Evolutionary conservation across 2,888 invertebrate genomes (phyloP).

Genomic region (Molorchus minor): DNA sequence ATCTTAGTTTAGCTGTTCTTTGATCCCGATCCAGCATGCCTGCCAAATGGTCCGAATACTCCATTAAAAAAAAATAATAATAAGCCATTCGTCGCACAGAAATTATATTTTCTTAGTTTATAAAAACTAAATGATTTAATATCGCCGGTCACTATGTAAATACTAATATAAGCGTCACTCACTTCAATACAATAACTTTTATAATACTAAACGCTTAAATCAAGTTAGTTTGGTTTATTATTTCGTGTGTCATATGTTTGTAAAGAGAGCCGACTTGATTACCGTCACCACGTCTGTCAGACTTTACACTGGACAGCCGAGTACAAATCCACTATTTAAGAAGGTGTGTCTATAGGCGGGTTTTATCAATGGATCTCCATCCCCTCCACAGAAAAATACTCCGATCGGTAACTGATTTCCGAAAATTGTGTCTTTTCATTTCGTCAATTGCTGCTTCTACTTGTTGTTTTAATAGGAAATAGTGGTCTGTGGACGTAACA

Average conservation of each 20-base stretch:
- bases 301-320: conserved; percentile 41
- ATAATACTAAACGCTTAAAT: conserved; percentile 2
- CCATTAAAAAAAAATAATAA: conserved; percentile 14
- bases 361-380: conserved; percentile 40
- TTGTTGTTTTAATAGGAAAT: conserved; percentile 15
- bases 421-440: conserved; percentile 24
- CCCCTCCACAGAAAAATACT: conserved; percentile 24
- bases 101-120: no score
- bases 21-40: conserved; percentile 60
- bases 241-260: conserved; percentile 35
- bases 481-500: conserved; percentile 14
- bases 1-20: conserved; percentile 55
- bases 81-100: background rate
- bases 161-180: background rate
- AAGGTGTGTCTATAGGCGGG: conserved; percentile 44
- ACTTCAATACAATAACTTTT: background rate
- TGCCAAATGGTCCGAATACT: conserved; percentile 42
- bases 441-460: conserved; percentile 23
- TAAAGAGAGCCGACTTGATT: conserved; percentile 35
- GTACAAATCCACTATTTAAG: conserved; percentile 43
- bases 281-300: conserved; percentile 41
- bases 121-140: background rate
- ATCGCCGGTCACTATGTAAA: background rate
- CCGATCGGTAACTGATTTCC: conserved; percentile 25
- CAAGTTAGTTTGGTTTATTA: conserved; percentile 10